Percentiles rank a stretch among this genome's conserved stretches.
Evolutionary conservation across 2,888 invertebrate species (phyloP).

Genomic region (Plebejus anna): DNA sequence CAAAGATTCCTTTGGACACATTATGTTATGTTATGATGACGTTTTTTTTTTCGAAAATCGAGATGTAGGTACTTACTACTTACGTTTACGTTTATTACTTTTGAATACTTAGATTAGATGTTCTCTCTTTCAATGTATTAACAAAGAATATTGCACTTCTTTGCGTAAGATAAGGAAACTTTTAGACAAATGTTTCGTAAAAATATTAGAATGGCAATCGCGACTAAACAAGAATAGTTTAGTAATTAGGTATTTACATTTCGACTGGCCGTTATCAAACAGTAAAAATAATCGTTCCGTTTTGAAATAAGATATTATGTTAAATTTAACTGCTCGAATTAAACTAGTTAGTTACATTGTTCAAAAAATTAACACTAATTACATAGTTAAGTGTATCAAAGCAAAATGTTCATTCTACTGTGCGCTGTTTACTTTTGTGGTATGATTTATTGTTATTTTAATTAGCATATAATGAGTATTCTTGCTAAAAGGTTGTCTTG

Average conservation of each 20-base stretch:
- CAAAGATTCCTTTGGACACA: too few species aligned
- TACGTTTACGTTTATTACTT: too few species aligned
- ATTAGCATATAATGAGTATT: neutral
- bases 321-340: neutral
- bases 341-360: conserved; percentile 3
- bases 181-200: neutral
- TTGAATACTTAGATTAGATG: too few species aligned
- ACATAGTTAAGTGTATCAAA: neutral
- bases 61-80: too few species aligned
- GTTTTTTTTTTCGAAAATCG: too few species aligned
- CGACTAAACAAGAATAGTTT: neutral
- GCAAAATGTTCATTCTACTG: neutral
- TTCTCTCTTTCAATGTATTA: too few species aligned
- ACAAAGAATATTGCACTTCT: neutral
- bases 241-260: conserved; percentile 9
- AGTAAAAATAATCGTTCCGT: neutral
- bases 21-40: too few species aligned
- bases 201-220: neutral
- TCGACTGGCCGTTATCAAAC: neutral
- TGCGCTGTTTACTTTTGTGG: neutral
- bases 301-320: conserved; percentile 16
- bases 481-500: too few species aligned
- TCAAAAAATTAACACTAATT: conserved; percentile 3
- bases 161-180: neutral
- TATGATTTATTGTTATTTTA: neutral